A percentile compares a stretch with the other conserved stretches of the same genome.
These are phyloP conservation scores for Thymelicus sylvestris DNA, from an alignment of 2,888 invertebrate species.

Conservation along the genomic window DNA sequence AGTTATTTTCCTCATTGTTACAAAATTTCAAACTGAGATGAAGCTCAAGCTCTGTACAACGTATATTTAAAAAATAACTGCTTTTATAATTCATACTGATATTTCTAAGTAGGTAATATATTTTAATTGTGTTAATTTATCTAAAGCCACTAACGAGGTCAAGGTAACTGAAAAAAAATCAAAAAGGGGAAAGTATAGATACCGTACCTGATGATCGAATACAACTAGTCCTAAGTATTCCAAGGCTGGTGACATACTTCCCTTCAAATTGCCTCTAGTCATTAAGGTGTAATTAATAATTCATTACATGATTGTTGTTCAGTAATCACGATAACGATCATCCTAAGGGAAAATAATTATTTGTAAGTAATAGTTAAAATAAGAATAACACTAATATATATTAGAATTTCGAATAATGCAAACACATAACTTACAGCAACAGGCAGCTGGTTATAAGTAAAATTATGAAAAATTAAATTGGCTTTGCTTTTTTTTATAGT, in stretches of 20 bases:
- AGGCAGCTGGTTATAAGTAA: too few species aligned
- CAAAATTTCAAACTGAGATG: neutral
- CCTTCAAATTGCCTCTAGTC: constrained; percentile 14
- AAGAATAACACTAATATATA: too few species aligned
- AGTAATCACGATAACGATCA: too few species aligned
- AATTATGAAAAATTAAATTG: too few species aligned
- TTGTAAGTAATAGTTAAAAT: too few species aligned
- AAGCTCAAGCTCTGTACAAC: neutral
- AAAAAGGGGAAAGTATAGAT: constrained; percentile 8
- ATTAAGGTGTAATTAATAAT: constrained; percentile 34
- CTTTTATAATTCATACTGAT: neutral
- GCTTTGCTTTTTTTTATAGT: constrained; percentile 82
- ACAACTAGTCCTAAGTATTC: constrained; percentile 6
- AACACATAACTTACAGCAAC: too few species aligned
- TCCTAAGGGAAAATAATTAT: too few species aligned
- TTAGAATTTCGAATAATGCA: too few species aligned
- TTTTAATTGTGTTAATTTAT: neutral
- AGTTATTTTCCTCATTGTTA: constrained; percentile 41
- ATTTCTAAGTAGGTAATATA: neutral
- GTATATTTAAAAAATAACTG: neutral
- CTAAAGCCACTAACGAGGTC: neutral
- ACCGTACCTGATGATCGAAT: neutral
- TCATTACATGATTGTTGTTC: constrained; percentile 26
- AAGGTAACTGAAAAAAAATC: constrained; percentile 18
- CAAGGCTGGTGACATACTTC: constrained; percentile 45